Conservation (phyloP, 2,888 invertebrate genomes). For the Apamea monoglypha region DNA sequence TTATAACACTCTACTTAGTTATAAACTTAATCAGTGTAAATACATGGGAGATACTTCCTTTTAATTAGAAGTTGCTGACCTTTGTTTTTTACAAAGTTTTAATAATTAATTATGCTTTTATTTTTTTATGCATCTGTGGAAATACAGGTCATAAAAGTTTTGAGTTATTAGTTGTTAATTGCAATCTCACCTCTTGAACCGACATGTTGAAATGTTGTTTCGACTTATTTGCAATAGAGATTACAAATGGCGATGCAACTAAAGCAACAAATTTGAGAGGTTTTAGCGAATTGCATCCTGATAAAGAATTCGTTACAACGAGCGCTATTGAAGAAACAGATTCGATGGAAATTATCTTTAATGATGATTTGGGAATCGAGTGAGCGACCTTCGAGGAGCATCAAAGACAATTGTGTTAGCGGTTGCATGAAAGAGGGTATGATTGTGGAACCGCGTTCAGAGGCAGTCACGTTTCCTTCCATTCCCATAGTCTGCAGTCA, state of each 20-base stretch:
- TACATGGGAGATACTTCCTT: background rate
- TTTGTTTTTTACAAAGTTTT: background rate
- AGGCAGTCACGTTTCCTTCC: conserved; percentile 67
- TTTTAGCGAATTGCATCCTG: conserved; percentile 19
- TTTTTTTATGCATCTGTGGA: conserved; percentile 11
- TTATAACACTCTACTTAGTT: conserved; percentile 30
- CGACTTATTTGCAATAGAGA: conserved; percentile 52
- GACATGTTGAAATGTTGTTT: conserved; percentile 38
- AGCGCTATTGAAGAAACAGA: conserved; percentile 25
- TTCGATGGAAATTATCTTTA: conserved; percentile 33
- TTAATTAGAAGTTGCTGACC: background rate
- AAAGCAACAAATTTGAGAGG: conserved; percentile 7
- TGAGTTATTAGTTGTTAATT: conserved; percentile 35
- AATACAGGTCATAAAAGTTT: conserved; percentile 37
- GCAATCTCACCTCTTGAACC: conserved; percentile 51
- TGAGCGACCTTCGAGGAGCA: conserved; percentile 54
- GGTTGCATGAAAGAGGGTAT: conserved; percentile 55
- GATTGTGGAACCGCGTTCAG: conserved; percentile 61
- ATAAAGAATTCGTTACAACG: conserved; percentile 19
- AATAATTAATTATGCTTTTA: background rate
- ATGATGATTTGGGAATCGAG: conserved; percentile 40
- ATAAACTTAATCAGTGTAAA: conserved; percentile 15
- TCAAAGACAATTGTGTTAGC: conserved; percentile 53
- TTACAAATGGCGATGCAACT: conserved; percentile 36
- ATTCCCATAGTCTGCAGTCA: conserved; percentile 61